Base-by-base conservation (phyloP, 2,113 vertebrate genomes). In the Varanus komodoensis region DNA sequence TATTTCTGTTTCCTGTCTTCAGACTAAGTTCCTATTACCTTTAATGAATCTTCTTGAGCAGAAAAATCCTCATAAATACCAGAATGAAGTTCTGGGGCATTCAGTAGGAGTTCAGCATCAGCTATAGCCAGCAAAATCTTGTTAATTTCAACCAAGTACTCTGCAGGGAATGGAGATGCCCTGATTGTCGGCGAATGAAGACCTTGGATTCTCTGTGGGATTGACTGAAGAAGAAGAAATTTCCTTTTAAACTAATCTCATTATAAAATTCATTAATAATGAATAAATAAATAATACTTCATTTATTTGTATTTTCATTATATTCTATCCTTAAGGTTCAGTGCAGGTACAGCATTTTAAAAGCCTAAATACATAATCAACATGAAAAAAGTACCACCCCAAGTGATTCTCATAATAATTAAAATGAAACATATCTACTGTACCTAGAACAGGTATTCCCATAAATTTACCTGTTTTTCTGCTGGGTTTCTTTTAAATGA, bases 101-200 rank as follows among this genome's bases (percentile, higher is more conserved):
- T 99, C 86, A 99, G 96, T 12, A 98, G 97, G 87, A 99, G 94
- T 74, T 99, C 99, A n/a, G 96, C 96, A 96, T 98, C 98, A 9
- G 98, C 98, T 97, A 99, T 98, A 78, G 97, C 95, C 32, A 99
- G 97, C 89, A 99, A 97, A 83, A 98, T 95, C 96, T 98, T 99
- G 96, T 99, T 99, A 95, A 99, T 98, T 92, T 98, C 98, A 95
- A 98, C 94, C 92, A 99, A 94, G 93, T 98, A 99, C 95, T 99
- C 97, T 12, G 98, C 95, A 0, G 98, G 97, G 83, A 97, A 96
- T 83, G 96, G 92, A 3, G 95, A 94, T 1, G 94, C 91, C 86
- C 87, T 93, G 85, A 94, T 69, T 74, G 89, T 94, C 6, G 95
- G 0, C 1, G 86, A 7, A 32, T 94, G 95, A 9, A 90, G 94